A percentile compares a stretch with the other conserved stretches of the same genome.
Conservation (phyloP, 2,888 invertebrate species). For the Andrena haemorrhoa region DNA sequence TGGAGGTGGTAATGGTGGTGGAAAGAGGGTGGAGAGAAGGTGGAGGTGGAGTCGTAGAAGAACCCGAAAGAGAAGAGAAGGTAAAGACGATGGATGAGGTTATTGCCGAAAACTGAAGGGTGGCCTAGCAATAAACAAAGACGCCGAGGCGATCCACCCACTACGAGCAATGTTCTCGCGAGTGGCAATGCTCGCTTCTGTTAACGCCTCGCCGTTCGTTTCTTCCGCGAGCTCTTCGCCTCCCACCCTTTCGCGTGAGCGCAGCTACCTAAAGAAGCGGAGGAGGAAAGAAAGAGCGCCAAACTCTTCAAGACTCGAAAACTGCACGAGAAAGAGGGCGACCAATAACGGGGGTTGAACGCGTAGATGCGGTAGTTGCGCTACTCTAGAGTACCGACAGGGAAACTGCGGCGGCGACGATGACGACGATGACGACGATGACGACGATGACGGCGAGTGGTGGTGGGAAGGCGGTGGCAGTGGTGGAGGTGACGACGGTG, state of each 20-base stretch:
- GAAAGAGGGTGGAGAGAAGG: conserved; percentile 24
- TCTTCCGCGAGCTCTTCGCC: not conserved
- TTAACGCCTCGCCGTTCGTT: conserved; percentile 56
- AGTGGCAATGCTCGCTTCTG: conserved; percentile 71
- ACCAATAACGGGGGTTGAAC: conserved; percentile 36
- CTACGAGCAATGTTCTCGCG: conserved; percentile 58
- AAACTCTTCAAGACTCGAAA: conserved; percentile 16
- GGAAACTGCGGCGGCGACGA: conserved; percentile 31
- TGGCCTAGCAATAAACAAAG: conserved; percentile 11
- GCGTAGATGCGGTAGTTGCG: conserved; percentile 23
- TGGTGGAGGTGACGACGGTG: conserved; percentile 31
- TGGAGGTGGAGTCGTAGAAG: conserved; percentile 18
- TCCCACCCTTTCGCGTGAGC: not conserved
- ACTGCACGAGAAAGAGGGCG: conserved; percentile 39
- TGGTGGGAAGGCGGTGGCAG: conserved; percentile 21
- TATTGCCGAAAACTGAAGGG: conserved; percentile 19
- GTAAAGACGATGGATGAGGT: conserved; percentile 9
- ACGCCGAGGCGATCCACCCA: conserved; percentile 17
- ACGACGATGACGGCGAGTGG: conserved; percentile 21
- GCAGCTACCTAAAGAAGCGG: conserved; percentile 8
- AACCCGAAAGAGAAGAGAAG: conserved; percentile 11
- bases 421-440: conserved; percentile 30
- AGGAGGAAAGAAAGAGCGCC: conserved; percentile 23
- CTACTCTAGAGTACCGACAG: conserved; percentile 41
- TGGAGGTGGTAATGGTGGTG: conserved; percentile 26